Conservation (phyloP, 1,140 invertebrate genomes). For the Propsilocerus akamusi region DNA sequence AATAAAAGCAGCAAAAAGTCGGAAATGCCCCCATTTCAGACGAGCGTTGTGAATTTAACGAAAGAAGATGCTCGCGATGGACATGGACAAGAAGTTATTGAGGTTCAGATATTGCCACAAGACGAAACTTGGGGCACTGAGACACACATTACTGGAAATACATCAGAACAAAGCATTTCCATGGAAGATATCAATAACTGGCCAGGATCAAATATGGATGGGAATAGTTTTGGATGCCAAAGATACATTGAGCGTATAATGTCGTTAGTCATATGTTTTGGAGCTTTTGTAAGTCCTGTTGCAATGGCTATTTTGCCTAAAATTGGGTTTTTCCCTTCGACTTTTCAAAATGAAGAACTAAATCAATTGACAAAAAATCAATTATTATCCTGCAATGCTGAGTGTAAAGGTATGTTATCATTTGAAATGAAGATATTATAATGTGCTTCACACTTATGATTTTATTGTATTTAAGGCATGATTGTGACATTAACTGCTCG, state of each 20-base stretch:
- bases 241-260: constrained; percentile 61
- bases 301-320: constrained; percentile 88
- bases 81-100: constrained; percentile 63
- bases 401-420: constrained; percentile 31
- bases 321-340: constrained; percentile 54
- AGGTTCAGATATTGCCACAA: constrained; percentile 83
- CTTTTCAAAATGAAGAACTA: constrained; percentile 24
- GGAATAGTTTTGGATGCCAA: constrained; percentile 53
- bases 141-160: constrained; percentile 91
- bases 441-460: constrained; percentile 22
- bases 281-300: constrained; percentile 79
- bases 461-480: constrained; percentile 33
- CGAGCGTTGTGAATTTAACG: constrained; percentile 55
- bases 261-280: constrained; percentile 52
- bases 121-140: constrained; percentile 98
- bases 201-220: constrained; percentile 51
- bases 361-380: constrained; percentile 33
- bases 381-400: constrained; percentile 53
- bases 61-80: constrained; percentile 36
- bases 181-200: constrained; percentile 75
- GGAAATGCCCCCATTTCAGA: constrained; percentile 56
- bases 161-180: constrained; percentile 84
- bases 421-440: constrained; percentile 49
- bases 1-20: constrained; percentile 11
- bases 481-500: constrained; percentile 84